phyloP scores from a whole-genome alignment of 2,888 invertebrate genomes.

The Drosophila demipolita region DNA sequence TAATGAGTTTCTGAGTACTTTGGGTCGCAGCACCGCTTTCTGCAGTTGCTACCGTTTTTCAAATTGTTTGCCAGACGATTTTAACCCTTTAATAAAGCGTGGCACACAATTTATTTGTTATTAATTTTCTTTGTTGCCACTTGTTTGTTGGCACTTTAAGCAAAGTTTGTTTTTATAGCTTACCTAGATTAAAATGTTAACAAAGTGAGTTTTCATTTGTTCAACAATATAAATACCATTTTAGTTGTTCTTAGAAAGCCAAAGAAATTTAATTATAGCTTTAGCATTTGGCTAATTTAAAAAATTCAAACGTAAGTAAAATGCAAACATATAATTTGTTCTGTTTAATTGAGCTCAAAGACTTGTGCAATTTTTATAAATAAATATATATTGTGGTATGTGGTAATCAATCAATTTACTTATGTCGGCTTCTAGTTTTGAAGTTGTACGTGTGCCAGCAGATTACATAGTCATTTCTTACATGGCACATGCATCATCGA shows the following conservation, averaged over 20 bases:
- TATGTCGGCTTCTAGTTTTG: background rate
- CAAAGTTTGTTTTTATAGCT: background rate
- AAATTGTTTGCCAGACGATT: conserved; percentile 36
- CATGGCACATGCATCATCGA: background rate
- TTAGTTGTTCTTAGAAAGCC: background rate
- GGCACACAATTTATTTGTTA: conserved; percentile 48
- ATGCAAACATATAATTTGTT: background rate
- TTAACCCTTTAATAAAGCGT: conserved; percentile 58
- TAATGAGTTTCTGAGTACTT: conserved; percentile 65
- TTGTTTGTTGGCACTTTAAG: background rate
- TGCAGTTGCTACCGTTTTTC: conserved; percentile 14
- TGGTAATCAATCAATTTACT: background rate
- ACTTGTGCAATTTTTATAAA: background rate
- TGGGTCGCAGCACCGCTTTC: conserved; percentile 5
- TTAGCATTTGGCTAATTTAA: background rate
- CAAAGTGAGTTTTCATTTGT: background rate
- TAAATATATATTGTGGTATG: background rate
- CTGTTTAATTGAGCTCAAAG: background rate
- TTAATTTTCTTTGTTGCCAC: conserved; percentile 29
- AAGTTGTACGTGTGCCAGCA: background rate
- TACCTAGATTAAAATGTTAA: background rate
- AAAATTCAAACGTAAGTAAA: background rate
- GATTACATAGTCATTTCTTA: background rate
- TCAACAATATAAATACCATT: background rate
- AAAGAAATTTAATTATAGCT: background rate